Conservation (phyloP, 2,113 vertebrate species). For the Ictalurus punctatus region DNA sequence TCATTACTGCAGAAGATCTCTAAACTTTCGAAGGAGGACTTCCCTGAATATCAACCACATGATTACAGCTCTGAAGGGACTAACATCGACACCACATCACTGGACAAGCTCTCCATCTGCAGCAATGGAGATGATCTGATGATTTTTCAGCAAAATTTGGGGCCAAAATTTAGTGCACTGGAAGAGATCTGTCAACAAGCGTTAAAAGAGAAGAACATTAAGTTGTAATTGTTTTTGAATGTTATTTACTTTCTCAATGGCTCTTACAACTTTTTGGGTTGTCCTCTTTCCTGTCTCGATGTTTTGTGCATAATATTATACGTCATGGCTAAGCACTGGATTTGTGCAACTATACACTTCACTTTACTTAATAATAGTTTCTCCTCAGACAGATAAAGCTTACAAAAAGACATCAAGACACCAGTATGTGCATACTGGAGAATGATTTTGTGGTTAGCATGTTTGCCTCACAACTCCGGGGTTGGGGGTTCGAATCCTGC, state of each 20-base stretch:
- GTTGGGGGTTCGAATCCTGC: no score
- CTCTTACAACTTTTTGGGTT: no score
- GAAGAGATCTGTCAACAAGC: constrained; percentile 56
- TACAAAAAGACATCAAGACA: neutral
- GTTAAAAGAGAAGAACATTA: constrained; percentile 40
- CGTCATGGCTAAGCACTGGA: neutral
- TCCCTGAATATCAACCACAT: constrained; percentile 46
- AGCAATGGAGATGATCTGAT: constrained; percentile 49
- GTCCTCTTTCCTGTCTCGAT: neutral
- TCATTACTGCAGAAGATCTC: constrained; percentile 63
- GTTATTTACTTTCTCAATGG: neutral
- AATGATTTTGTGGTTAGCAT: neutral
- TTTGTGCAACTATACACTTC: neutral
- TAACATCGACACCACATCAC: constrained; percentile 53
- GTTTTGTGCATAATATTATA: neutral
- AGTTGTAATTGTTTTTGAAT: constrained; percentile 41
- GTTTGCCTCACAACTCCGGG: no score
- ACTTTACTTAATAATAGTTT: neutral
- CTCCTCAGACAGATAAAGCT: neutral
- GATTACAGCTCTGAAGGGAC: constrained; percentile 71
- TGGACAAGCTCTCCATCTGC: constrained; percentile 59
- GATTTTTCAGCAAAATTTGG: constrained; percentile 69
- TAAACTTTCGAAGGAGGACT: rapidly evolving
- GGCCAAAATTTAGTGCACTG: constrained; percentile 64
- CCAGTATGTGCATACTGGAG: neutral